These are phyloP conservation scores for Holacanthella duospinosa DNA, from an alignment of 2,888 invertebrate species.

Conservation along the genomic window DNA sequence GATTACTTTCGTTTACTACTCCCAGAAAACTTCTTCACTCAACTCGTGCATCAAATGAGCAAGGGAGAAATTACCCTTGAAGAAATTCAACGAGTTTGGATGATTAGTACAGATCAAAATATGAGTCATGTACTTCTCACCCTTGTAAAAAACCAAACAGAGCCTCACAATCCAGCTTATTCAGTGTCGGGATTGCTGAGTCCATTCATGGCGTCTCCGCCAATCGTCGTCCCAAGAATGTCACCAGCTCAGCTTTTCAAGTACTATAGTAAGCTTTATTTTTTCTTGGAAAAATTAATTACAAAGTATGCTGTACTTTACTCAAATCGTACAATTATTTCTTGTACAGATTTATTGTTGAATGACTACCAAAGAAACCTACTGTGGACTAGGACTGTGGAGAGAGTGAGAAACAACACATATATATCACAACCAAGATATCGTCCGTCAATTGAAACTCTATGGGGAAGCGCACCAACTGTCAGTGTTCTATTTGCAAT, in stretches of 20 bases:
- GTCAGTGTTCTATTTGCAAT: neutral
- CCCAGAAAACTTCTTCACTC: neutral
- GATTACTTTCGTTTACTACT: neutral
- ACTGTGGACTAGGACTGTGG: too few species aligned
- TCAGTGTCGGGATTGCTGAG: neutral
- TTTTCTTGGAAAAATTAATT: too few species aligned
- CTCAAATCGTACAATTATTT: too few species aligned
- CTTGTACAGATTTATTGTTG: too few species aligned
- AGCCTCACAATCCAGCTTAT: too few species aligned
- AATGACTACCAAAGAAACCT: too few species aligned
- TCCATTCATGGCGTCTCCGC: neutral
- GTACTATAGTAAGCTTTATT: neutral
- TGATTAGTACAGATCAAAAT: neutral
- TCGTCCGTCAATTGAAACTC: neutral
- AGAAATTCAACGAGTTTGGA: neutral
- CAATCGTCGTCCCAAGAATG: neutral
- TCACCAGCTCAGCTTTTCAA: neutral
- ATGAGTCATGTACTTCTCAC: neutral
- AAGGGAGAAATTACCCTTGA: neutral
- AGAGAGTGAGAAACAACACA: too few species aligned
- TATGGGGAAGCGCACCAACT: neutral
- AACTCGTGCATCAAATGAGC: neutral
- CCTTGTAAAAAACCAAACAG: neutral
- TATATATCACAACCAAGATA: too few species aligned
- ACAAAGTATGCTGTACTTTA: too few species aligned